phyloP scores from a whole-genome alignment of 2,888 invertebrate species.

The Agriopis leucophaearia region DNA sequence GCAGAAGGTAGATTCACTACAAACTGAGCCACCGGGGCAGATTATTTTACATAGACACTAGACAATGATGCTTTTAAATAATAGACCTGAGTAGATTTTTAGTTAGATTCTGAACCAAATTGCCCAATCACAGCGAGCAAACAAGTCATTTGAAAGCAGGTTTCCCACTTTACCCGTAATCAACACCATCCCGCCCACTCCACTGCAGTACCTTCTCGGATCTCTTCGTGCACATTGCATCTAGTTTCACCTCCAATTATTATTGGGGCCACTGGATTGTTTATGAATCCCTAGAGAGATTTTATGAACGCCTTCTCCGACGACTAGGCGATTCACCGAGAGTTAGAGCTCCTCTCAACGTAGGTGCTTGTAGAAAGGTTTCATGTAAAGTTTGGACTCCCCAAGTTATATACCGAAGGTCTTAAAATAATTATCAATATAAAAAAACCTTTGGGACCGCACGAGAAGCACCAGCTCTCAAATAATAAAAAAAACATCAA shows the following conservation, averaged over 20 bases:
- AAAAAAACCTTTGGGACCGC: too few relatives aligned
- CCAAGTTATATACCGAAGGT: too few relatives aligned
- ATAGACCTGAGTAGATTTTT: not conserved
- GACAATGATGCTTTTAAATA: too few relatives aligned
- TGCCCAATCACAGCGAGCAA: not conserved
- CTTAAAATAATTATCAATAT: too few relatives aligned
- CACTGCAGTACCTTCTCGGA: conserved; percentile 6
- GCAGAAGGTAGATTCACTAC: too few relatives aligned
- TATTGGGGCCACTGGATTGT: conserved; percentile 10
- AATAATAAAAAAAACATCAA: too few relatives aligned
- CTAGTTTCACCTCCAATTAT: conserved; percentile 17
- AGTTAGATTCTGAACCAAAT: not conserved
- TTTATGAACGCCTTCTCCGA: not conserved
- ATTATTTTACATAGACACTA: too few relatives aligned
- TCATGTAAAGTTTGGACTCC: not conserved
- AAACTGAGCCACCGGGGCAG: too few relatives aligned
- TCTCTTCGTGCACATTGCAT: conserved; percentile 15
- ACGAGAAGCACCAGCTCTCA: too few relatives aligned
- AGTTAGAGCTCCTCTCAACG: not conserved
- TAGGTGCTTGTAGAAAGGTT: not conserved
- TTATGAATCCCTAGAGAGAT: conserved; percentile 12
- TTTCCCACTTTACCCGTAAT: not conserved
- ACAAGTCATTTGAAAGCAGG: not conserved
- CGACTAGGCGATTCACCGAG: not conserved
- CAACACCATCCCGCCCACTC: conserved; percentile 18